Percentiles rank a stretch among this genome's conserved stretches.
Evolutionary conservation across 2,797 vertebrate genomes (phyloP).

Genomic region (Harpagifer antarcticus): DNA sequence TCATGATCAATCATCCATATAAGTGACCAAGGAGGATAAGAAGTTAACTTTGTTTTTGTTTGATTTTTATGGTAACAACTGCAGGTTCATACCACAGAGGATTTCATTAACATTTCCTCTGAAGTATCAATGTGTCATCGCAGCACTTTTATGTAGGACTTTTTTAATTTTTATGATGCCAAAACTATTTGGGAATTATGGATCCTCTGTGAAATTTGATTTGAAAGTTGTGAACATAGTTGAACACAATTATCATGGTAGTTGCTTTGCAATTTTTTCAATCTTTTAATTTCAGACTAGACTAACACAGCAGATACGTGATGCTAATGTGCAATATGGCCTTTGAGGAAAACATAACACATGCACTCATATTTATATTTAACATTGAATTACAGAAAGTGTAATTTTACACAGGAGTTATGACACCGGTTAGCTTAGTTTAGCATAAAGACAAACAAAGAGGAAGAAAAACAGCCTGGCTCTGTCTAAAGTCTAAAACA

Average conservation of each 20-base stretch:
- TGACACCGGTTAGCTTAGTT: not conserved
- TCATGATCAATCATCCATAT: slow-evolving; percentile 6
- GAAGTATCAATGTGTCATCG: not conserved
- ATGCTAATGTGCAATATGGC: slow-evolving; percentile 4
- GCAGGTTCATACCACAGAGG: slow-evolving; percentile 12
- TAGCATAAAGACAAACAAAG: not conserved
- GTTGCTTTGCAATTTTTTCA: slow-evolving; percentile 1
- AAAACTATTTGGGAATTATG: slow-evolving; percentile 8
- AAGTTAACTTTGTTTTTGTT: slow-evolving; percentile 12
- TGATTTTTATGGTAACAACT: slow-evolving; percentile 12
- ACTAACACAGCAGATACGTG: slow-evolving; percentile 30
- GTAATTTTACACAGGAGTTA: not conserved
- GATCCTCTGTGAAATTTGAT: slow-evolving; percentile 35
- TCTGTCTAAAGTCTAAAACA: not conserved
- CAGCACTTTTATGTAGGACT: slow-evolving; percentile 21
- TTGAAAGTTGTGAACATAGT: slow-evolving; percentile 39
- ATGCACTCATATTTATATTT: not conserved
- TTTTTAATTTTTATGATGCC: not conserved
- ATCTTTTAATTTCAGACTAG: slow-evolving; percentile 19
- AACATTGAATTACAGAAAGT: not conserved
- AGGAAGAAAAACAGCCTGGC: not conserved
- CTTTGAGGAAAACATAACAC: not conserved
- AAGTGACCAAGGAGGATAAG: slow-evolving; percentile 3
- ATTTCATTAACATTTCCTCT: slow-evolving; percentile 14
- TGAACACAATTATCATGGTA: slow-evolving; percentile 21